phyloP scores from a whole-genome alignment of 1,140 invertebrate species.

The Lycorma delicatula region DNA sequence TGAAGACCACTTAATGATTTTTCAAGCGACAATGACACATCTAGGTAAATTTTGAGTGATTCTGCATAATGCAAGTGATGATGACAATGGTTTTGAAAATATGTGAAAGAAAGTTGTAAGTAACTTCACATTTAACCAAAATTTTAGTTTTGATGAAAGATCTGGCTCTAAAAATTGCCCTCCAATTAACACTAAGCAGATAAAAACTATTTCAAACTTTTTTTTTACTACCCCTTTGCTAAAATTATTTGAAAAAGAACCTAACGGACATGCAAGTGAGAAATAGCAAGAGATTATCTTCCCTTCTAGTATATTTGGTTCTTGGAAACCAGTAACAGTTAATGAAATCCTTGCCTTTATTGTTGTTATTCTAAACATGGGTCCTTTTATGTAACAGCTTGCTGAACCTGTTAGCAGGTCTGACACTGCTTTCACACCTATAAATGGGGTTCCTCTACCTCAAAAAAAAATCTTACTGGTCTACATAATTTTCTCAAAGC shows the following conservation, averaged over 20 bases:
- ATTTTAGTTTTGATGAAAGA: neutral
- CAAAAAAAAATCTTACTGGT: neutral
- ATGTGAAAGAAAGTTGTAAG: neutral
- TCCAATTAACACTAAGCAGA: neutral
- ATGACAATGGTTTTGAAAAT: neutral
- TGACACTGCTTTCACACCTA: too few relatives aligned
- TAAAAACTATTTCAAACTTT: constrained; percentile 8
- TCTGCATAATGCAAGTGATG: neutral
- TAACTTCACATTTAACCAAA: neutral
- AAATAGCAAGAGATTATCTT: neutral
- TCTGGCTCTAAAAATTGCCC: constrained; percentile 7
- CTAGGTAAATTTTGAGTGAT: neutral
- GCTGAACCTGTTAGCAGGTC: too few relatives aligned
- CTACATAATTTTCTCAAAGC: neutral
- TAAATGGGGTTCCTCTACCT: too few relatives aligned
- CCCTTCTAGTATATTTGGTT: neutral
- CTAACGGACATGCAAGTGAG: neutral
- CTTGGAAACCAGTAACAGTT: neutral
- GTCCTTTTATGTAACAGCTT: neutral
- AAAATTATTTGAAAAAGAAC: constrained; percentile 1
- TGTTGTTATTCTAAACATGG: constrained; percentile 13
- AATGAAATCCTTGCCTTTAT: constrained; percentile 4
- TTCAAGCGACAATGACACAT: neutral
- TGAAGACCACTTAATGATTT: too few relatives aligned
- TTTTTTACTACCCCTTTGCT: constrained; percentile 3